Percentiles rank a stretch among this genome's conserved stretches.
These are phyloP conservation scores for Tupaia chinensis DNA, from an alignment of 2,113 vertebrate species.

Conservation along the genomic window DNA sequence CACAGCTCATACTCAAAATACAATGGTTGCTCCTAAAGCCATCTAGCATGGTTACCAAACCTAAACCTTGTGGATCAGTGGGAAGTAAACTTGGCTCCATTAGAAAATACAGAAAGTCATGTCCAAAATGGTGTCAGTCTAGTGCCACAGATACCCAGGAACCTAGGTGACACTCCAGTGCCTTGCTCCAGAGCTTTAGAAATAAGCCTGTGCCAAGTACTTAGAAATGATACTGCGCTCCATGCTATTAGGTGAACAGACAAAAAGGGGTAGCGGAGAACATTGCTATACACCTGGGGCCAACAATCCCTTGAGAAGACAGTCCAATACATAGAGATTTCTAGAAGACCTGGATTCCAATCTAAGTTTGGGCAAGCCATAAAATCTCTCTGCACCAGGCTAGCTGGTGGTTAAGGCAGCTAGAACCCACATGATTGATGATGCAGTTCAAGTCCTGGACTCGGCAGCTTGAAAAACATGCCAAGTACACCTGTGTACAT, in stretches of 20 bases:
- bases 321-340: background rate
- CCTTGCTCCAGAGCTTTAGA: background rate
- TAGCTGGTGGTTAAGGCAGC: too few species aligned
- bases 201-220: background rate
- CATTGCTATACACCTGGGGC: background rate
- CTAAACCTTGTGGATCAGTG: background rate
- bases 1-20: background rate
- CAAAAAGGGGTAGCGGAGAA: background rate
- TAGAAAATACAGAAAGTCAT: background rate
- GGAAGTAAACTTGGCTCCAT: background rate
- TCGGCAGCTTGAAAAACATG: too few species aligned
- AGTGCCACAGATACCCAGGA: background rate
- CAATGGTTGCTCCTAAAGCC: background rate
- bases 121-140: background rate
- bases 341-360: background rate
- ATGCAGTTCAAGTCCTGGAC: too few species aligned
- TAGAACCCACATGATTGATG: too few species aligned
- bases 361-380: background rate
- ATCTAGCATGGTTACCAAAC: background rate
- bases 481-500: too few species aligned
- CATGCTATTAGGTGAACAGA: background rate
- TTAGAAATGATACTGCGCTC: background rate
- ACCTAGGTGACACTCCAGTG: background rate
- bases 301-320: background rate
- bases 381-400: background rate